Evolutionary conservation across 1,140 invertebrate species (phyloP).

Genomic region (Eumaeus atala): DNA sequence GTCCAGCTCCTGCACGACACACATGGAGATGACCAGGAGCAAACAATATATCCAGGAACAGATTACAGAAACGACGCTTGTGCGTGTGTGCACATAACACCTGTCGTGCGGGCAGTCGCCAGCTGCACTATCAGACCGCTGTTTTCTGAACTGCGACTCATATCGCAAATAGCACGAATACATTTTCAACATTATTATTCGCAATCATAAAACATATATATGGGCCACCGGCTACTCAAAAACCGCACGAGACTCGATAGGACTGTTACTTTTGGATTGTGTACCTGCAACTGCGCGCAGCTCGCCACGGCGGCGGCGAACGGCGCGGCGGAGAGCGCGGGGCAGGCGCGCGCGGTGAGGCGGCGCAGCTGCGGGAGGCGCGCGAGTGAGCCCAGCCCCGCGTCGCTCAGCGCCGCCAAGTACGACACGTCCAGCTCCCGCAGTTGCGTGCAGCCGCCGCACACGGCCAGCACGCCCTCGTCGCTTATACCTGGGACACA

Average conservation of each 20-base stretch:
- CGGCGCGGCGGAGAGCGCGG: slow-evolving; percentile 33
- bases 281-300: slow-evolving; percentile 36
- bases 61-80: too few relatives aligned
- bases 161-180: too few relatives aligned
- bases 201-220: too few relatives aligned
- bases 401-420: slow-evolving; percentile 37
- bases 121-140: too few relatives aligned
- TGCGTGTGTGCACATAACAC: too few relatives aligned
- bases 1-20: slow-evolving; percentile 40
- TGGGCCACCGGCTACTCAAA: too few relatives aligned
- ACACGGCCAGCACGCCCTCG: slow-evolving; percentile 40
- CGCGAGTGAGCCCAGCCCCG: slow-evolving; percentile 28
- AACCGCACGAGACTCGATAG: too few relatives aligned
- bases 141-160: too few relatives aligned
- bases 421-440: slow-evolving; percentile 45
- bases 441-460: slow-evolving; percentile 31
- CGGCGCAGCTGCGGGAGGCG: slow-evolving; percentile 26
- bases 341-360: slow-evolving; percentile 36
- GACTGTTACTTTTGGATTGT: too few relatives aligned
- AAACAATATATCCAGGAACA: neutral
- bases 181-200: too few relatives aligned
- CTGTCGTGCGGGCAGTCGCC: too few relatives aligned
- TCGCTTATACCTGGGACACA: slow-evolving; percentile 41
- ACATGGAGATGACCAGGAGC: neutral
- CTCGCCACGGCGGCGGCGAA: slow-evolving; percentile 25